Evolutionary conservation across 2,888 invertebrate species (phyloP).

Genomic region (Drosophila paranaensis): DNA sequence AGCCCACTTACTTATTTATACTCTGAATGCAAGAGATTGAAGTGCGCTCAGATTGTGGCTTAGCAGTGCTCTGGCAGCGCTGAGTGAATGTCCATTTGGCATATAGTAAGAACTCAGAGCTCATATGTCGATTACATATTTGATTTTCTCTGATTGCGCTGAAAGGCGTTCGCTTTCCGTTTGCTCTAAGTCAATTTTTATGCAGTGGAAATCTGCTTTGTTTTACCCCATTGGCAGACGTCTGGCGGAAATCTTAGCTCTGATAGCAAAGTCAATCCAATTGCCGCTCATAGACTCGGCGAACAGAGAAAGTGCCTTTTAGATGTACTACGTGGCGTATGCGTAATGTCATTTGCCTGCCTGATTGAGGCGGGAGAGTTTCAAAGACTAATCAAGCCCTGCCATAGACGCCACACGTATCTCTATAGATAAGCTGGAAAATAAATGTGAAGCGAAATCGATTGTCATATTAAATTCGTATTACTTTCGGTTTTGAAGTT

Average conservation of each 20-base stretch:
- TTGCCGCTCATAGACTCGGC: conserved; percentile 26
- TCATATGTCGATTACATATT: conserved; percentile 52
- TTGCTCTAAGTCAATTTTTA: conserved; percentile 41
- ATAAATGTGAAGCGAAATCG: conserved; percentile 31
- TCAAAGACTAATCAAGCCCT: neutral
- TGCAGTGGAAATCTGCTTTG: conserved; percentile 23
- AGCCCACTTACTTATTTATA: conserved; percentile 49
- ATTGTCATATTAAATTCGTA: conserved; percentile 54
- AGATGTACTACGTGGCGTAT: conserved; percentile 41
- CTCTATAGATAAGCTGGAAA: neutral
- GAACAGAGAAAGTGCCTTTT: conserved; percentile 1
- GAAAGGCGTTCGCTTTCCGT: conserved; percentile 22
- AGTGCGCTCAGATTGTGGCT: conserved; percentile 11
- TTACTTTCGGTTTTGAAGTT: conserved; percentile 40
- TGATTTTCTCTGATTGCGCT: conserved; percentile 55
- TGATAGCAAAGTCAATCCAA: conserved; percentile 52
- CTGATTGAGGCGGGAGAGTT: neutral
- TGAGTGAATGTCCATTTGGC: conserved; percentile 20
- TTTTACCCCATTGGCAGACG: conserved; percentile 17
- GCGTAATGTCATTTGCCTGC: conserved; percentile 34
- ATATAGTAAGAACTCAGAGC: conserved; percentile 25
- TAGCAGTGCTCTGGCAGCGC: conserved; percentile 16
- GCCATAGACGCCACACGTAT: neutral
- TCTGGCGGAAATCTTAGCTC: conserved; percentile 32
- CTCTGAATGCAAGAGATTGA: neutral